phyloP scores from a whole-genome alignment of 2,113 vertebrate species.

The Illadopsis cleaveri region DNA sequence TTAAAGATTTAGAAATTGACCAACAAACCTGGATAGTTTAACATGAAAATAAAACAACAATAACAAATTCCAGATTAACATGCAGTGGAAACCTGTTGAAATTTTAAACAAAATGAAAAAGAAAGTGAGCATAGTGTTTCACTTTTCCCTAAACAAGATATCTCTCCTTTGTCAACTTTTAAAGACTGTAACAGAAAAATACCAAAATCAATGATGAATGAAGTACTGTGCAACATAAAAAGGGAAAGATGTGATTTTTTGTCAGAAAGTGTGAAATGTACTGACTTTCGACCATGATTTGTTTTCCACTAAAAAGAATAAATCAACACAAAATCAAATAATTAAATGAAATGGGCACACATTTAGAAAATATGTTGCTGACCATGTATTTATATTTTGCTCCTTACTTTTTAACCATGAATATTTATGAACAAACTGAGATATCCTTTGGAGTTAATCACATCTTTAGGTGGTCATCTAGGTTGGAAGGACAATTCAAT shows the following conservation, averaged over 20 bases:
- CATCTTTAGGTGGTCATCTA: not conserved
- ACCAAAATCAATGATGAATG: not conserved
- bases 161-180: not conserved
- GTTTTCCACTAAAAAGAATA: not conserved
- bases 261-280: not conserved
- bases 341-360: not conserved
- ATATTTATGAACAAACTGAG: not conserved
- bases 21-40: not conserved
- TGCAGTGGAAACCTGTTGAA: not conserved
- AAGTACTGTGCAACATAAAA: not conserved
- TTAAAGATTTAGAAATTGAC: not conserved
- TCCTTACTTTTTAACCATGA: not conserved
- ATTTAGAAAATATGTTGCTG: not conserved
- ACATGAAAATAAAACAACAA: not conserved
- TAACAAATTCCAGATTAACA: not conserved
- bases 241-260: not conserved
- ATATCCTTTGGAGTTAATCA: not conserved
- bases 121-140: not conserved
- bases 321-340: not conserved
- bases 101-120: not conserved
- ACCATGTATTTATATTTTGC: not conserved
- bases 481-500: not conserved
- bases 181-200: not conserved
- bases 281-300: not conserved
- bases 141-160: not conserved